phyloP scores from a whole-genome alignment of 2,888 invertebrate genomes.

The Prostheceraeus crozeri region DNA sequence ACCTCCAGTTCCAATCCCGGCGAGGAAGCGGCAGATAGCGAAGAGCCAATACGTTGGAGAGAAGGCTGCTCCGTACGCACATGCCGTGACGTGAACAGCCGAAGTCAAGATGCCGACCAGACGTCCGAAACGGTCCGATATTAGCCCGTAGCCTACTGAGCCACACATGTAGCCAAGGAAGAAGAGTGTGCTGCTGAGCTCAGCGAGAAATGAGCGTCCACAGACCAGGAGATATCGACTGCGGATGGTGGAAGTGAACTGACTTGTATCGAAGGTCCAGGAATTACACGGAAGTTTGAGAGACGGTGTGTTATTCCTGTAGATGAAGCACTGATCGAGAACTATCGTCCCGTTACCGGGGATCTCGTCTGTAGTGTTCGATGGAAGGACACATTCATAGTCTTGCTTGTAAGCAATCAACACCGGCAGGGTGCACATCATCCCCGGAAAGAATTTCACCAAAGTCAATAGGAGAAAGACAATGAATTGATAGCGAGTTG shows the following conservation, averaged over 20 bases:
- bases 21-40: not conserved
- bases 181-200: not conserved
- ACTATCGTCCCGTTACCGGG: too few species aligned
- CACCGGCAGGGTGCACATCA: too few species aligned
- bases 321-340: too few species aligned
- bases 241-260: not conserved
- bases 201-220: not conserved
- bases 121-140: slow-evolving; percentile 7
- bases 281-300: too few species aligned
- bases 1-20: slow-evolving; percentile 2
- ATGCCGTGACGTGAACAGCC: not conserved
- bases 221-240: slow-evolving; percentile 1
- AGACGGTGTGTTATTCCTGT: too few species aligned
- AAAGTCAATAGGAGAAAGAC: too few species aligned
- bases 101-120: not conserved
- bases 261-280: too few species aligned
- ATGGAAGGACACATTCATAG: too few species aligned
- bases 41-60: not conserved
- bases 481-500: too few species aligned
- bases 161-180: not conserved
- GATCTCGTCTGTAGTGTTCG: too few species aligned
- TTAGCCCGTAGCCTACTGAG: not conserved
- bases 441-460: too few species aligned
- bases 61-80: not conserved
- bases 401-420: too few species aligned